These are phyloP conservation scores for Caenorhabditis doughertyi DNA, from an alignment of 2,888 invertebrate species.

Conservation along the genomic window DNA sequence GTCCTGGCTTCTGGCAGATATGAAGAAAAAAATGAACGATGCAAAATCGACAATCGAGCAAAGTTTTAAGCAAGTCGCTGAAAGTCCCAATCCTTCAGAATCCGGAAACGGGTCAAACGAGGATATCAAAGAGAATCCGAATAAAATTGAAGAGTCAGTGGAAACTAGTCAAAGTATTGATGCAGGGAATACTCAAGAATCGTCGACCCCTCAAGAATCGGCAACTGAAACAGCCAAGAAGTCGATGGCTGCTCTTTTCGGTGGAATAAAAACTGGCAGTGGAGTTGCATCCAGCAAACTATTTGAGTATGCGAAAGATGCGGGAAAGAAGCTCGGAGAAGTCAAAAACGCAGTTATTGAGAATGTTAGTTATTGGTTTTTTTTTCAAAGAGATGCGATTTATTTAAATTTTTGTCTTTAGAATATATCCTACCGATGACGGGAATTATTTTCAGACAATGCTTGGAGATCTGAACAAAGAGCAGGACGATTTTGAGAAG, in stretches of 20 bases:
- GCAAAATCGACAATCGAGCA: conserved; percentile 67
- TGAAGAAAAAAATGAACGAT: conserved; percentile 67
- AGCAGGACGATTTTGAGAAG: conserved; percentile 96
- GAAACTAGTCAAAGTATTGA: neutral
- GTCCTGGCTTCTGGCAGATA: conserved; percentile 72
- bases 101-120: neutral
- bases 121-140: neutral
- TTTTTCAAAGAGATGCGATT: too few relatives aligned
- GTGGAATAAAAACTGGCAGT: conserved; percentile 52
- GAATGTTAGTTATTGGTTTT: conserved; percentile 52
- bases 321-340: conserved; percentile 69
- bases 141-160: too few relatives aligned
- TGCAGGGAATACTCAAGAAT: neutral
- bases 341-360: conserved; percentile 71
- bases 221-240: conserved; percentile 51
- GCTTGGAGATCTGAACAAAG: conserved; percentile 96
- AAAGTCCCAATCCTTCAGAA: too few relatives aligned
- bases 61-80: conserved; percentile 57
- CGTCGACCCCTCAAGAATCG: conserved; percentile 13
- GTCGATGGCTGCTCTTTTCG: conserved; percentile 54
- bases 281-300: conserved; percentile 65
- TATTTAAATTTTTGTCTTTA: too few relatives aligned
- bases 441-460: conserved; percentile 88
- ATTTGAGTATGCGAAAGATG: conserved; percentile 74
- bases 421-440: neutral